Percentiles rank a stretch among this genome's conserved stretches.
phyloP scores from a whole-genome alignment of 2,797 vertebrate genomes.

The Melanotaenia nigrans region DNA sequence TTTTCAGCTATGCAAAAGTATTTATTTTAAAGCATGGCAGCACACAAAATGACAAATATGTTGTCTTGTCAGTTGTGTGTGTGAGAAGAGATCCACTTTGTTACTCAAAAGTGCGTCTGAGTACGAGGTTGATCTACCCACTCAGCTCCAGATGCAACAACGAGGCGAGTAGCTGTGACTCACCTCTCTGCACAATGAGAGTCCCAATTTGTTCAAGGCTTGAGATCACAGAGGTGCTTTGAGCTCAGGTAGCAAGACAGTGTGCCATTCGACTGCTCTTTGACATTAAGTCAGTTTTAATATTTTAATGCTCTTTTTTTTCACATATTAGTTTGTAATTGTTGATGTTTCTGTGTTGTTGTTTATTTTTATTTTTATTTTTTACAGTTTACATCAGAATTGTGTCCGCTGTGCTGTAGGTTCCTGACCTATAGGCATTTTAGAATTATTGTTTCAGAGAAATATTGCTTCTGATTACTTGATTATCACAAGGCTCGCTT shows the following conservation, averaged over 20 bases:
- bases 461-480: constrained; percentile 22
- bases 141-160: constrained; percentile 67
- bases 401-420: neutral
- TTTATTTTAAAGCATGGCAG: neutral
- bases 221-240: constrained; percentile 57
- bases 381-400: neutral
- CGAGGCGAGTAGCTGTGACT: constrained; percentile 64
- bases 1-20: neutral
- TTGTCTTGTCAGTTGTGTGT: constrained; percentile 9
- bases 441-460: constrained; percentile 30
- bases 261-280: constrained; percentile 8
- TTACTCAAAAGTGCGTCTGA: constrained; percentile 42
- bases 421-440: constrained; percentile 5
- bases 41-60: constrained; percentile 13
- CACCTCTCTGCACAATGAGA: constrained; percentile 55
- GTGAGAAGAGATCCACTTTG: constrained; percentile 20
- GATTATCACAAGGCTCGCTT: constrained; percentile 43
- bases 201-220: constrained; percentile 46
- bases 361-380: too few relatives aligned
- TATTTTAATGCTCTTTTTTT: constrained; percentile 10
- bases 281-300: constrained; percentile 26
- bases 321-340: constrained; percentile 15
- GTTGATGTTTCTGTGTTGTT: constrained; percentile 2
- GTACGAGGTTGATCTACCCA: constrained; percentile 64
- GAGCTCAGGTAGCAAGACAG: constrained; percentile 27